Conservation (phyloP, 2,113 vertebrate genomes). For the Malurus cyaneus region DNA sequence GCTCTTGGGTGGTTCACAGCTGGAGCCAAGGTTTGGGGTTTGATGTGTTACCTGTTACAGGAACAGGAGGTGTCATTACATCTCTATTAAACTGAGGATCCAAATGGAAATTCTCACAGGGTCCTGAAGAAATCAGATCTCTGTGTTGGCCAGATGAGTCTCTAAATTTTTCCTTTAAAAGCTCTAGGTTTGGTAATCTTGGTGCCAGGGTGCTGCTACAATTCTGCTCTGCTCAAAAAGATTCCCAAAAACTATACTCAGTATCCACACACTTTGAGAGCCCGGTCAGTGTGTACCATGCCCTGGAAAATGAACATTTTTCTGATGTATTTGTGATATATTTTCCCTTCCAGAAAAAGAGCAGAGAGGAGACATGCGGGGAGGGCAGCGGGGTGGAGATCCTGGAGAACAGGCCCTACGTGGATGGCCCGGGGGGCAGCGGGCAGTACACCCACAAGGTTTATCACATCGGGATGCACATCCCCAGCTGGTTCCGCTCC, state of each 20-base stretch:
- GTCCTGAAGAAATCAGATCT: background rate
- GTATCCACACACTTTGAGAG: background rate
- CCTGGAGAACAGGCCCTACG: constrained; percentile 92
- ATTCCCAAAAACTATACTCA: background rate
- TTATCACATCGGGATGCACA: constrained; percentile 97
- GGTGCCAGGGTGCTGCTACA: background rate
- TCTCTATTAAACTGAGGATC: background rate
- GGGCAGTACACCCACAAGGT: constrained; percentile 97
- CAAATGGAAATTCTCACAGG: background rate
- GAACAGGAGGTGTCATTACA: background rate
- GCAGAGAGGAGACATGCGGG: constrained; percentile 90
- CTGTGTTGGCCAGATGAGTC: background rate
- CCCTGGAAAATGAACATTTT: background rate
- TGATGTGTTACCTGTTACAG: fast-evolving
- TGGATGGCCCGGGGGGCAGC: constrained; percentile 87
- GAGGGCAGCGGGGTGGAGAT: constrained; percentile 97
- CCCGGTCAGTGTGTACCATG: fast-evolving
- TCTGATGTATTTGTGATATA: fast-evolving
- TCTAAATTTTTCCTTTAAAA: background rate
- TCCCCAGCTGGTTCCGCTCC: constrained; percentile 96
- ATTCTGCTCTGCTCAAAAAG: background rate
- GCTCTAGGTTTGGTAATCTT: background rate
- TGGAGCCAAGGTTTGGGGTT: background rate
- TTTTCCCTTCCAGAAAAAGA: constrained; percentile 86
- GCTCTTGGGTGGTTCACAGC: background rate